Evolutionary conservation across 2,113 vertebrate species (phyloP), one percentile per base, ranked within the genome.

Genomic region (Lagopus muta): DNA sequence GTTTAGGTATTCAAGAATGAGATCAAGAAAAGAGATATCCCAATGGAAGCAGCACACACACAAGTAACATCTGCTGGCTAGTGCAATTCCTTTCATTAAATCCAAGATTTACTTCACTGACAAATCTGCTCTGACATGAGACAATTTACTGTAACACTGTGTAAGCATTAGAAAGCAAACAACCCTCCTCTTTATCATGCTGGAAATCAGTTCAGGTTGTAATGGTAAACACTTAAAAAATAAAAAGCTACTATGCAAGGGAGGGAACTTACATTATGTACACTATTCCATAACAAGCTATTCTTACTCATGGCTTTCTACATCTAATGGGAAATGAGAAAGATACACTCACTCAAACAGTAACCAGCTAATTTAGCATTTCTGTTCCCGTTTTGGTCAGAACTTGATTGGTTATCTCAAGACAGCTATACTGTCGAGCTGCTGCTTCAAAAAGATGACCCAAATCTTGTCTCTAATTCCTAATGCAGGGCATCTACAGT

Each of bases 101-200:
- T 69, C 54, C 48, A 86, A 77, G 30, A 18, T 65, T 90, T 89
- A 81, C 40, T 88, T 89, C 52, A 88, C 3, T 65, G n/a, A 72
- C 48, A 71, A 71, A 83, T 86, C 8, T 36, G 22, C 43, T 90
- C 40, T 69, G 66, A 78, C 32, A 62, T 32, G 11, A 83, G 55
- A 50, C 32, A 69, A 77, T 34, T 88, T 54, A 73, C 12, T 70
- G 22, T 57, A 89, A 60, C 20, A 78, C 8, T 11, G 18, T 43
- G 50, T 27, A 76, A 79, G 79, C 85, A 78, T 43, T 43, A 83
- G 66, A 72, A 94, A 84, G 45, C 20, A 88, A 94, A 86, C 50
- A 72, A 8, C 21, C 57, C 30, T 78, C 15, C 40, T 75, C 62
- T 75, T 67, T 17, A 74, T 22, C 52, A 58, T 19, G 30, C 15